Evolutionary conservation across 2,797 vertebrate genomes (phyloP).

Genomic region (Telmatherina bonti): DNA sequence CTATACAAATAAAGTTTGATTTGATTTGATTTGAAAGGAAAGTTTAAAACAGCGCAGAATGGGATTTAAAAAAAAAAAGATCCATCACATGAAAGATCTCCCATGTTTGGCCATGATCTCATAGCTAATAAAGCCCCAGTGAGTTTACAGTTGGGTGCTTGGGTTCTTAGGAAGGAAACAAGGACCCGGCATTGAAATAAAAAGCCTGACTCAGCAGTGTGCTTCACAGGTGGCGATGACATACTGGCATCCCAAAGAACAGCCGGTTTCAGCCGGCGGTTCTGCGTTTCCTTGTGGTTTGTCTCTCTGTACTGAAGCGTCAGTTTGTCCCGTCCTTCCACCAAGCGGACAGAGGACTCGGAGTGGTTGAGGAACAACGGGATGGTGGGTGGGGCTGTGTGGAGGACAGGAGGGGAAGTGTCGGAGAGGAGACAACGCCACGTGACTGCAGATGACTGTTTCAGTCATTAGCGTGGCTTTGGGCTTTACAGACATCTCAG

Average conservation of each 20-base stretch:
- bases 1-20: no score
- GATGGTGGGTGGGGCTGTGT: constrained; percentile 48
- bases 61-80: no score
- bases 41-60: no score
- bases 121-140: no score
- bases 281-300: neutral
- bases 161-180: no score
- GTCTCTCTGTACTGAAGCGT: constrained; percentile 26
- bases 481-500: constrained; percentile 31
- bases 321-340: constrained; percentile 35
- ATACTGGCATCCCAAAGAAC: neutral
- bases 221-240: neutral
- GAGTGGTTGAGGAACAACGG: constrained; percentile 48
- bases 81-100: no score
- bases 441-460: constrained; percentile 68
- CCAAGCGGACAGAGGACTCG: constrained; percentile 54
- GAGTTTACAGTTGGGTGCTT: no score
- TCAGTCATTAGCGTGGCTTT: constrained; percentile 54
- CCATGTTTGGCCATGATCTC: no score
- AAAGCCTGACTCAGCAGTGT: neutral
- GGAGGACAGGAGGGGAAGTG: constrained; percentile 66
- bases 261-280: neutral
- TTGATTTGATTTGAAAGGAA: no score
- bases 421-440: constrained; percentile 58
- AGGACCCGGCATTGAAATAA: no score